Evolutionary conservation across 37 sponge, comb jelly and placozoan species (phyloP).

Genomic region (Mnemiopsis leidyi): DNA sequence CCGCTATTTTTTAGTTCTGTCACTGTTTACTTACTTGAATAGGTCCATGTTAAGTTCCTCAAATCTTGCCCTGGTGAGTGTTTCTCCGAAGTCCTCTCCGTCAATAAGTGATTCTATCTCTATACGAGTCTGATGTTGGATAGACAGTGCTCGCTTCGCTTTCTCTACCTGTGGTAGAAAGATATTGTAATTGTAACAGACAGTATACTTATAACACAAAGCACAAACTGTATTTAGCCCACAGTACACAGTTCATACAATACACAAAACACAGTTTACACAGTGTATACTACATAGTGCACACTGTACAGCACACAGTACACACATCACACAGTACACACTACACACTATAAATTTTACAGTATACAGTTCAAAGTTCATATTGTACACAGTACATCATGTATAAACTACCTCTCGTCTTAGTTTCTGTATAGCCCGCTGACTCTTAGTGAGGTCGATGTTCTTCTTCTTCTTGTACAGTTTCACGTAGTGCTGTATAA

Average conservation of each 20-base stretch:
- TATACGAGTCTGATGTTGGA: conserved; percentile 90
- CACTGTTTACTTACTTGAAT: conserved; percentile 15
- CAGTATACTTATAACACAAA: not conserved
- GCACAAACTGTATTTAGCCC: too few relatives aligned
- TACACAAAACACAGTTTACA: too few relatives aligned
- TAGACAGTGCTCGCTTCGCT: conserved; percentile 94
- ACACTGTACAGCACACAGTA: too few relatives aligned
- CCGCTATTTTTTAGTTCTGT: too few relatives aligned
- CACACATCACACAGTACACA: too few relatives aligned
- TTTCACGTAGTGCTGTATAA: conserved; percentile 78
- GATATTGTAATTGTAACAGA: not conserved
- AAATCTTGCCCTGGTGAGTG: conserved; percentile 92
- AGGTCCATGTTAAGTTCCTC: conserved; percentile 95
- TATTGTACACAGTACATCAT: too few relatives aligned
- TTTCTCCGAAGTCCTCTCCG: conserved; percentile 97
- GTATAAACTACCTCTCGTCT: conserved; percentile 90
- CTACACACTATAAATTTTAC: too few relatives aligned
- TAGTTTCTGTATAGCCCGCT: conserved; percentile 79
- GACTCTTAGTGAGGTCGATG: conserved; percentile 76
- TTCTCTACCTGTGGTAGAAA: conserved; percentile 82
- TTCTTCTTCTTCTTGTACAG: conserved; percentile 83
- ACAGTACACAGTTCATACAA: too few relatives aligned
- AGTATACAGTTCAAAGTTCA: too few relatives aligned
- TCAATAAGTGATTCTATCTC: conserved; percentile 95
- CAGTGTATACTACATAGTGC: too few relatives aligned